Evolutionary conservation across 1,140 invertebrate genomes (phyloP).

Genomic region (Diabrotica undecimpunctata): DNA sequence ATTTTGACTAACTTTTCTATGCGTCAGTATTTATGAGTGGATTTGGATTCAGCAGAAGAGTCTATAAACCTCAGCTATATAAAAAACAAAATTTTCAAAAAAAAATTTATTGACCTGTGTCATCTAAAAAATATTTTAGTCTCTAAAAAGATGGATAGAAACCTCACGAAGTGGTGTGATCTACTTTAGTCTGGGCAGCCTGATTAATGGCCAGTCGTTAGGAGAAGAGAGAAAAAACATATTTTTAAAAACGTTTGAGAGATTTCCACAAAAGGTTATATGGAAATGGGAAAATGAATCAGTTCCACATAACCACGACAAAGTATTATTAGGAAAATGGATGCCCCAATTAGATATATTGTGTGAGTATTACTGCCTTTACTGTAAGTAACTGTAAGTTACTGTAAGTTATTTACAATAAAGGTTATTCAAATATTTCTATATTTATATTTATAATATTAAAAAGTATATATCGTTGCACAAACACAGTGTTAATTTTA

Average conservation of each 20-base stretch:
- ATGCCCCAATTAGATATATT: constrained; percentile 67
- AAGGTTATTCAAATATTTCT: no score
- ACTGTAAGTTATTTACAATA: no score
- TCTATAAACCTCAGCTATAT: no score
- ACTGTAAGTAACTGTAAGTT: no score
- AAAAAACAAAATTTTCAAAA: no score
- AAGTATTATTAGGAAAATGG: constrained; percentile 64
- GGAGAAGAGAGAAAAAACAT: constrained; percentile 54
- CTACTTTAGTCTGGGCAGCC: constrained; percentile 68
- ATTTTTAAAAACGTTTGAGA: constrained; percentile 58
- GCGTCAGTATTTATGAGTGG: no score
- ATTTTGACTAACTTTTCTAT: no score
- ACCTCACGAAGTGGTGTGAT: constrained; percentile 53
- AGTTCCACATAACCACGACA: constrained; percentile 55
- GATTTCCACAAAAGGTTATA: constrained; percentile 59
- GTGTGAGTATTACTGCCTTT: constrained; percentile 54
- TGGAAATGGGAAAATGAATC: constrained; percentile 69
- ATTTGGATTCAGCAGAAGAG: no score
- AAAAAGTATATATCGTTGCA: no score
- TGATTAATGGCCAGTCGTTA: constrained; percentile 59
- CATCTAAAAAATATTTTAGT: not conserved
- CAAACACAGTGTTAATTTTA: no score
- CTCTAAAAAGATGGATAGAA: constrained; percentile 23
- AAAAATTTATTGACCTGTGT: no score
- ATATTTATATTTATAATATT: no score